Evolutionary conservation across 2,888 invertebrate genomes (phyloP), one percentile per base, ranked within the genome.

Genomic region (Epinotia nisella): DNA sequence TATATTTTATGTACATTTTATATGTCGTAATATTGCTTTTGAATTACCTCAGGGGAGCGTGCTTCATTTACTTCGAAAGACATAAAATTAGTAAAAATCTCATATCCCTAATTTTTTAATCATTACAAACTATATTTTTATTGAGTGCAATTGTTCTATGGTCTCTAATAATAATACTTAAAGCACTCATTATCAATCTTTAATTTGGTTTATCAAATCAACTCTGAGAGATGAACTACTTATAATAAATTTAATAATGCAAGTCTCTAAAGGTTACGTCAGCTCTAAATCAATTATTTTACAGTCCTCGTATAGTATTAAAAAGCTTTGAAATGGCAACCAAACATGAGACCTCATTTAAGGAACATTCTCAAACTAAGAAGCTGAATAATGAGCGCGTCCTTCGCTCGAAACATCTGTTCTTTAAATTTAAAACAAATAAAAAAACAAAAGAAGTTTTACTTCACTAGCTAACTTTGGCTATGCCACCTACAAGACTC

Each of bases 11-110:
- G 89, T 92, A 93, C 91, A 92, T 88, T 87, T 90, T 93, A 92
- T 93, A 92, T 93, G 91, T 93, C 93, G 88, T 92, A 92, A 87
- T 93, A 93, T 93, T 93, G 93, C 93, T 93, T 93, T 92, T 90
- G 88, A 90, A 87, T 93, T 92, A 91, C 89, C 86, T 90, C 89
- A 86, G 92, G 92, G 93, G 93, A 91, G 91, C 90, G 92, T 92
- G 92, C 91, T 85, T 89, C 87, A 81, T 89, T 81, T 85, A 88
- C 84, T 87, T 89, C 81, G 85, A 88, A 88, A 87, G 83, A 90
- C 87, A 84, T 89, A 85, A 88, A 91, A 88, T 91, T 86, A 90
- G 86, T 90, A 89, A 87, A 90, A 90, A 90, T 88, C 85, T 92
- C 91, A 90, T 91, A 92, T 91, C 86, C 87, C 91, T 92, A 91